phyloP scores from a whole-genome alignment of 64 coral and sea anemone species.

The Actinia tenebrosa region DNA sequence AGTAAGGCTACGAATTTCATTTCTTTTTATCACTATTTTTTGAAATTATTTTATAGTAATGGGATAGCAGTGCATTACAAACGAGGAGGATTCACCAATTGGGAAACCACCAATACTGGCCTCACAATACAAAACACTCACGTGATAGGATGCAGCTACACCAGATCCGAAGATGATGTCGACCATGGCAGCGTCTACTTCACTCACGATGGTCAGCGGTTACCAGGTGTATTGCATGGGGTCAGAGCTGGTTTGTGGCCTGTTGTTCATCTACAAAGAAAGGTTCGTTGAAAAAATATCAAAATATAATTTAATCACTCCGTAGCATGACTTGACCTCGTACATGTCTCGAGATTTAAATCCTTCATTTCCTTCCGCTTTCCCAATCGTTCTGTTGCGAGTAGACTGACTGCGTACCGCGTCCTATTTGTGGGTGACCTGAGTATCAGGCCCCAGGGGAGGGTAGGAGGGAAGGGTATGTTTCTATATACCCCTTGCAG shows the following conservation, averaged over 20 bases:
- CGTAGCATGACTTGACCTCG: no score
- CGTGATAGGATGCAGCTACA: constrained; percentile 89
- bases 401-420: no score
- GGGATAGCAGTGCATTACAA: constrained; percentile 86
- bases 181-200: constrained; percentile 69
- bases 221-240: constrained; percentile 48
- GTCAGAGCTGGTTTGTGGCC: constrained; percentile 79
- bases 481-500: no score
- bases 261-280: constrained; percentile 91
- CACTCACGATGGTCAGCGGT: constrained; percentile 77
- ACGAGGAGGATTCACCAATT: constrained; percentile 64
- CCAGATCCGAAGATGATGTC: constrained; percentile 34
- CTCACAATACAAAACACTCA: constrained; percentile 58
- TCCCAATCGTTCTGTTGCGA: no score
- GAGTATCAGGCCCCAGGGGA: no score
- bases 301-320: no score
- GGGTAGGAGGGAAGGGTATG: no score
- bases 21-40: not conserved
- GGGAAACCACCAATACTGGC: constrained; percentile 71
- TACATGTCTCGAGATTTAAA: no score
- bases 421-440: no score
- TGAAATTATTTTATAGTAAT: constrained; percentile 49
- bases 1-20: no score
- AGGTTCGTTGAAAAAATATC: constrained; percentile 37
- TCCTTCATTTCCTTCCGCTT: no score